These are phyloP conservation scores for Caenorhabditis sp. DNA, from an alignment of 2,888 invertebrate genomes.

Conservation along the genomic window DNA sequence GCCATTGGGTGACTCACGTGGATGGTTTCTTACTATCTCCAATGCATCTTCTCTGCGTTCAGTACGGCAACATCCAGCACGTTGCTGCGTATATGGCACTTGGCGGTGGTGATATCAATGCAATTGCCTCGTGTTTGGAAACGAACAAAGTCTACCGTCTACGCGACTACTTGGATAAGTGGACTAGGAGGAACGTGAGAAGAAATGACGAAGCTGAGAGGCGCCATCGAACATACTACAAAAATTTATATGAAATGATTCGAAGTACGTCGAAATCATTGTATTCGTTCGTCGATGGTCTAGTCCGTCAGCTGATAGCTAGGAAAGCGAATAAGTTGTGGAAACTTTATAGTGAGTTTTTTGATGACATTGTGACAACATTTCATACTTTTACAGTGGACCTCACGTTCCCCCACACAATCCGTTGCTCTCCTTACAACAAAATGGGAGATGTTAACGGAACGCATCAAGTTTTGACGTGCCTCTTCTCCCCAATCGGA, in stretches of 20 bases:
- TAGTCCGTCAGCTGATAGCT: not conserved
- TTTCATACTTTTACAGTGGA: slow-evolving; percentile 9
- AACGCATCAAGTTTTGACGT: slow-evolving; percentile 25
- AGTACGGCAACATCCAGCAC: slow-evolving; percentile 5
- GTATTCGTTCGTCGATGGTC: not conserved
- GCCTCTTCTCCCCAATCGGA: slow-evolving; percentile 10
- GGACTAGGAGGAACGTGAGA: not conserved
- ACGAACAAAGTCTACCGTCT: not conserved
- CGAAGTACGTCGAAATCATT: not conserved
- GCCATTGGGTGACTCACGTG: too few relatives aligned
- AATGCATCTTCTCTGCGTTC: slow-evolving; percentile 18
- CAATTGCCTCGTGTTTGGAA: slow-evolving; percentile 2
- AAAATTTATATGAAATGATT: not conserved
- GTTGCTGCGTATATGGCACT: not conserved
- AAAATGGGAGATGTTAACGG: slow-evolving; percentile 16
- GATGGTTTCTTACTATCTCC: too few relatives aligned
- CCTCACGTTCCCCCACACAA: slow-evolving; percentile 27
- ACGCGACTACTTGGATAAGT: not conserved
- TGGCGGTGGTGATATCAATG: slow-evolving; percentile 36
- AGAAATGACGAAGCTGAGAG: not conserved
- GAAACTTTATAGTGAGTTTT: not conserved
- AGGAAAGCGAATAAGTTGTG: not conserved
- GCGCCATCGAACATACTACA: not conserved
- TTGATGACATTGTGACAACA: not conserved
- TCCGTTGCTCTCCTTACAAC: slow-evolving; percentile 22